phyloP scores from a whole-genome alignment of 2,113 vertebrate genomes.

The Amphilophus citrinellus region DNA sequence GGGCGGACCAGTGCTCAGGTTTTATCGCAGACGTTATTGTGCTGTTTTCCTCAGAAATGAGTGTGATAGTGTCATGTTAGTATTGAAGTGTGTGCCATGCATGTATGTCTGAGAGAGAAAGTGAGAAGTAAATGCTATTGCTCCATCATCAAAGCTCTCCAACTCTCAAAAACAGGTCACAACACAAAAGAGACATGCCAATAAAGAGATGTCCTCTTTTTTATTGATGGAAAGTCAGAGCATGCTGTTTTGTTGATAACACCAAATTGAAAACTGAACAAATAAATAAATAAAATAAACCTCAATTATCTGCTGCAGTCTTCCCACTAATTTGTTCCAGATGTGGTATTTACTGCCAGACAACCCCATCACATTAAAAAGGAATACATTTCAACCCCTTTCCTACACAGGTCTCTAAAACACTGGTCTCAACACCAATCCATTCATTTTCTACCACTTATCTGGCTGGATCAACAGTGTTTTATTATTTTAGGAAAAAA shows the following conservation, averaged over 20 bases:
- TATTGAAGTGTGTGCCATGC: not conserved
- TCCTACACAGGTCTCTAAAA: not conserved
- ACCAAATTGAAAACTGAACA: conserved; percentile 10
- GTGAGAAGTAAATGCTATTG: not conserved
- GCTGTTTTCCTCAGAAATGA: not conserved
- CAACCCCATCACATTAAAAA: not conserved
- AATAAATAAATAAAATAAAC: not conserved
- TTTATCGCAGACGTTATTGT: not conserved
- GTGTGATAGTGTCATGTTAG: not conserved
- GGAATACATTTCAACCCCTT: not conserved
- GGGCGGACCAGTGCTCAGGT: not conserved
- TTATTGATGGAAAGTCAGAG: conserved; percentile 36
- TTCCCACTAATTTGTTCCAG: not conserved
- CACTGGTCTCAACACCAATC: not conserved
- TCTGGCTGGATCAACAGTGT: not conserved
- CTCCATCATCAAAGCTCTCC: not conserved
- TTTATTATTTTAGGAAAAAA: not conserved
- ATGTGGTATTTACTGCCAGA: not conserved
- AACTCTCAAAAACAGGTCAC: conserved; percentile 21
- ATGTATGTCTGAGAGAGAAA: not conserved
- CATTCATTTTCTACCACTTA: not conserved
- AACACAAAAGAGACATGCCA: conserved; percentile 21
- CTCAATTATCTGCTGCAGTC: not conserved
- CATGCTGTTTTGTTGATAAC: conserved; percentile 20
- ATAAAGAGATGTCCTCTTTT: conserved; percentile 8